Evolutionary conservation across 2,888 invertebrate species (phyloP), one percentile per base, ranked within the genome.

Genomic region (Cantharis flavilabris): DNA sequence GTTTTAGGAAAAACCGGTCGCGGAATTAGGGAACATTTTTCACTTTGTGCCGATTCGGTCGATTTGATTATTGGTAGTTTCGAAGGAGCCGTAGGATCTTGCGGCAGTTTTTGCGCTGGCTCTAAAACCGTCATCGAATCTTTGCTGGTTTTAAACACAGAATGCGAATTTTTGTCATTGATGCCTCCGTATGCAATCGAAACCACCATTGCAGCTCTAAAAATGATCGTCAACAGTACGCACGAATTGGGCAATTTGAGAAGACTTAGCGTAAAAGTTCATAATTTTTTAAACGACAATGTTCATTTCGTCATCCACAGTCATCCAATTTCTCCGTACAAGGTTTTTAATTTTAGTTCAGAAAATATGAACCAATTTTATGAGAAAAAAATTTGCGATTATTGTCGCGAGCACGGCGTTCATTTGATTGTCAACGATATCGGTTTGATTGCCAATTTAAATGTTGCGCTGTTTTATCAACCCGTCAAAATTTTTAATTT

Each of bases 121-220:
- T 93, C 97, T 0, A 94, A 96, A 77, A 97, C 94, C 85, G 94
- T 98, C 69, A 95, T 99, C 0, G 98, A 99, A 84, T 99, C 99
- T 87, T 99, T 99, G 87, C 90, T 96, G n/a, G 90, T 97, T 0
- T 95, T 96, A 11, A 97, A 97, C 5, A 89, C 95, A 88, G 95
- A 96, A 0, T 99, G 99, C 87, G 98, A 98, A 88, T 99, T 99
- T 89, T 99, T 98, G 3, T 99, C 99, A 0, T 98, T 99, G 0
- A 88, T 97, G 70, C 98, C 99, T 0, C 98, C 99, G 0, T 93
- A 98, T 88, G 88, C 98, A 83, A 94, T 98, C 0, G 93, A 96
- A 76, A 97, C 97, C 0, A 98, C 97, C 9, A 94, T 95, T 75
- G 91, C 92, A 3, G 94, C 96, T 0, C 87, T 98, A 0, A 92